Base-by-base conservation (phyloP, 2,113 vertebrate genomes). In the Syrrhaptes paradoxus region DNA sequence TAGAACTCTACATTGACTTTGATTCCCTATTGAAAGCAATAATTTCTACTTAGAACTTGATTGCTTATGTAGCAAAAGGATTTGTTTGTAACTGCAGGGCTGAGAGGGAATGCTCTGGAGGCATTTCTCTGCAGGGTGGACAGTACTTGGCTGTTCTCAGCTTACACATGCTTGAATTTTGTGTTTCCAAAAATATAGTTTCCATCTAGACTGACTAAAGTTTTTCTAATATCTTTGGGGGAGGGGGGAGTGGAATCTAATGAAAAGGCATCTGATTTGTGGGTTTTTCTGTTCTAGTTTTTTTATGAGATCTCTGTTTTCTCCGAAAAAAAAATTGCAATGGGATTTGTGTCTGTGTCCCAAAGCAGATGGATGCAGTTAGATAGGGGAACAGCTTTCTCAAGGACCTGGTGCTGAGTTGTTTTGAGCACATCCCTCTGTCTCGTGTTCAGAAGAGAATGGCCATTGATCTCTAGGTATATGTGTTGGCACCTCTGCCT, bases 181-280 rank as follows among this genome's bases (percentile, higher is more conserved):
- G 24, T 83, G 71, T 95, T 97, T 87, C 86, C 76, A 67, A 91
- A 95, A 95, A 89, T 89, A 89, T 3, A 61, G 41, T 91, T 92
- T 89, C 80, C 76, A 81, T 89, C 57, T 91, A 85, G 45, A 49
- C 48, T 71, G 20, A 38, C 76, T 78, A 0, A 92, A 88, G 17
- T 92, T 92, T 93, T 81, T 75, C 41, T 95, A 71, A 31, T 95
- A 92, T 84, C 75, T 90, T 41, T 12, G 41, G 41, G 41, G 41
- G 41, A 13, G 41, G 9, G 28, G 55, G 32, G 58, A 46, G 4
- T 70, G 81, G 62, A 93, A 89, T 89, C 59, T 91, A 63, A 62
- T 74, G 59, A 71, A 90, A 89, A 87, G 48, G 16, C 77, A 90
- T 94, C 43, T 74, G 67, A 91, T 92, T 89, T 86, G 26, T 81